Evolutionary conservation across 1,140 invertebrate genomes (phyloP).

Genomic region (Lasioglossum baleicum): DNA sequence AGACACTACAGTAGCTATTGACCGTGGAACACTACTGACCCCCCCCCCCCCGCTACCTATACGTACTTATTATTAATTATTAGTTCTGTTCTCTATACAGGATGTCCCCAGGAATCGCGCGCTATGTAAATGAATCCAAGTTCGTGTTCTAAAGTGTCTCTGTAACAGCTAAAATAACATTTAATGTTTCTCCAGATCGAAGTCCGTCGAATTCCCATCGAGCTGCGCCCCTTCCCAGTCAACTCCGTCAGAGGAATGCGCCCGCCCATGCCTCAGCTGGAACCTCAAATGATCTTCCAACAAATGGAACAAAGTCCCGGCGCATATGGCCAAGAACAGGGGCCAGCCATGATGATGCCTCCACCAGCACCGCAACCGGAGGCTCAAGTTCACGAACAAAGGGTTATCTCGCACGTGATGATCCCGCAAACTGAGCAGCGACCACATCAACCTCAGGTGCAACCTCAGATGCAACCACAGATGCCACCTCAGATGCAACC

Average conservation of each 20-base stretch:
- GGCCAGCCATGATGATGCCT: slow-evolving; percentile 72
- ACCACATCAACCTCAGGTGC: slow-evolving; percentile 55
- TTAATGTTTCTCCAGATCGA: slow-evolving; percentile 60
- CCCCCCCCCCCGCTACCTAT: no score
- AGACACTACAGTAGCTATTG: no score
- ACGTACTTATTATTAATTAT: no score
- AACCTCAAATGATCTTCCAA: slow-evolving; percentile 65
- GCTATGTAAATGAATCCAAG: no score
- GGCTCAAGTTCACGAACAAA: slow-evolving; percentile 60
- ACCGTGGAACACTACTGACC: no score
- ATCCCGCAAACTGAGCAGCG: slow-evolving; percentile 69
- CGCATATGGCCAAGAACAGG: slow-evolving; percentile 63
- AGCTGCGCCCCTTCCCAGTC: slow-evolving; percentile 70
- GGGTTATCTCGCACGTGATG: slow-evolving; percentile 66
- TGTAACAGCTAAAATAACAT: no score
- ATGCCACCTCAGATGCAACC: slow-evolving; percentile 51
- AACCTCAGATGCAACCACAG: slow-evolving; percentile 60
- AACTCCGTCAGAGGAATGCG: slow-evolving; percentile 69
- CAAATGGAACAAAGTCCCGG: slow-evolving; percentile 56
- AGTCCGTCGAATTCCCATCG: slow-evolving; percentile 72
- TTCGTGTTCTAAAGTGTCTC: no score
- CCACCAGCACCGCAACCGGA: slow-evolving; percentile 62
- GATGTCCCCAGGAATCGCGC: no score
- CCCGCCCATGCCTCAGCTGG: slow-evolving; percentile 65
- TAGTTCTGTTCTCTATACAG: no score